Percentiles rank a stretch among this genome's conserved stretches.
These are phyloP conservation scores for Rhynchotus rufescens DNA, from an alignment of 2,797 vertebrate genomes.

Conservation along the genomic window DNA sequence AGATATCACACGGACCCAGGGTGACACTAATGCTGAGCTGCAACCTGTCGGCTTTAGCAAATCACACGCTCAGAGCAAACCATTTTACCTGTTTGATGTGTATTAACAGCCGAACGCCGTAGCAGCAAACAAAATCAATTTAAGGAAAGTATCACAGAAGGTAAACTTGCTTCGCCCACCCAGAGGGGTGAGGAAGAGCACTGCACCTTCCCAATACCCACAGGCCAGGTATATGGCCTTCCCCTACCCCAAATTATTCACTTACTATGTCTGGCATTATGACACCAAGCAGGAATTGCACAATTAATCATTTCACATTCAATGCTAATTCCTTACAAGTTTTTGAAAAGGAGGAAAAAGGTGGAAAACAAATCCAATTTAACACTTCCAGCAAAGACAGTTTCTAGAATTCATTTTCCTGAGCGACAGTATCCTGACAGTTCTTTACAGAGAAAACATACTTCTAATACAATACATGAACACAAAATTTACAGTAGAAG, in stretches of 20 bases:
- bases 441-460: background rate
- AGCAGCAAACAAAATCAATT: background rate
- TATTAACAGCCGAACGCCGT: background rate
- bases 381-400: background rate
- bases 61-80: background rate
- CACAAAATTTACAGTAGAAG: background rate
- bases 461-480: background rate
- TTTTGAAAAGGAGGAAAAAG: background rate
- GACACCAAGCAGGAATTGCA: background rate
- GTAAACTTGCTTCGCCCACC: background rate
- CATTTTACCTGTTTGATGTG: background rate
- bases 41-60: background rate
- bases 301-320: background rate
- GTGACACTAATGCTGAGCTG: background rate
- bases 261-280: background rate
- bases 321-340: background rate
- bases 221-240: too few species aligned
- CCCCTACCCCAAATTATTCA: background rate
- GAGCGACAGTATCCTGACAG: background rate
- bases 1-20: fast-evolving
- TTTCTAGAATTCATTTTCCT: background rate
- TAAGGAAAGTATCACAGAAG: background rate
- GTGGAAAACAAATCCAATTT: background rate
- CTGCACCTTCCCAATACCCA: too few species aligned
- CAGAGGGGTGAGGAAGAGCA: too few species aligned